These are phyloP conservation scores for Aelia acuminata DNA, from an alignment of 2,888 invertebrate species.

Conservation along the genomic window DNA sequence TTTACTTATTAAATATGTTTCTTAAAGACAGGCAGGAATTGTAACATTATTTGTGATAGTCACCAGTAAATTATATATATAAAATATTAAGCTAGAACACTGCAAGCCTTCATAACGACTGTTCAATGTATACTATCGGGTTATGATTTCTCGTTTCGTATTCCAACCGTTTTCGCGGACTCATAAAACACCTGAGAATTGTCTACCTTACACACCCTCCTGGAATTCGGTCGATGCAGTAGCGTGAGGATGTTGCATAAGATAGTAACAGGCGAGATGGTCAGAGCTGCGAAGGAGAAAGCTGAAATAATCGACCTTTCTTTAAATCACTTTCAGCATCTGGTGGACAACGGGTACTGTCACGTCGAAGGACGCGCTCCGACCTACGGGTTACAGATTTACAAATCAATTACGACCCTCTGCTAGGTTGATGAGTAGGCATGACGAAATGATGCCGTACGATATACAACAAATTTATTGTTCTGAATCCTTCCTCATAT, in stretches of 20 bases:
- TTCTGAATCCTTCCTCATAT: no score
- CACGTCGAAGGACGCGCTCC: neutral
- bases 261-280: neutral
- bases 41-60: no score
- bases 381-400: neutral
- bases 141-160: no score
- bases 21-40: no score
- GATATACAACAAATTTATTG: no score
- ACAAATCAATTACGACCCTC: neutral
- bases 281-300: neutral
- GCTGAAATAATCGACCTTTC: conserved; percentile 29
- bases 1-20: no score
- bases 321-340: neutral
- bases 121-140: no score
- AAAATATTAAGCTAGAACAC: no score
- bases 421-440: neutral
- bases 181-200: no score
- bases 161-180: no score
- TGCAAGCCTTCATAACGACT: no score
- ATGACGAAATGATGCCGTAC: neutral
- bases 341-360: neutral
- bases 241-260: neutral
- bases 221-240: neutral
- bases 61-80: no score
- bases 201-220: neutral